Conservation (phyloP, 64 coral and sea anemone genomes). For the Platygyra sinensis region DNA sequence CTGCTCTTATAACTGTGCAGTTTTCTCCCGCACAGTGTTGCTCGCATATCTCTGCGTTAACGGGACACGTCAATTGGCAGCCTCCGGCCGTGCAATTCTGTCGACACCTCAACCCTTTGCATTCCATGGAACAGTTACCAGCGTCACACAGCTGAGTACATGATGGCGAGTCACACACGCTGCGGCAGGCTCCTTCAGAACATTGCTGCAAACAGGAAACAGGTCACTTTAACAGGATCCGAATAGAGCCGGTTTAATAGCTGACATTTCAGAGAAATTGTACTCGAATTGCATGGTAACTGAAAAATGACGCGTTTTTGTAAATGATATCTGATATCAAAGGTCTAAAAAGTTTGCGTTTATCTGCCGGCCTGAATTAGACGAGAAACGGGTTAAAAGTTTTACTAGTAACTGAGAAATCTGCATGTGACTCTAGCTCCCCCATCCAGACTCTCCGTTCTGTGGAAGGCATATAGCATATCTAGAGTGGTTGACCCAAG, state of each 20-base stretch:
- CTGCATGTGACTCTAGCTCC: too few relatives aligned
- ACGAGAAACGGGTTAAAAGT: too few relatives aligned
- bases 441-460: too few relatives aligned
- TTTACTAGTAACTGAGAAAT: too few relatives aligned
- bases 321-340: too few relatives aligned
- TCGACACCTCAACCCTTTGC: conserved; percentile 55
- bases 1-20: conserved; percentile 25
- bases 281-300: neutral
- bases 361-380: too few relatives aligned
- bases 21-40: conserved; percentile 41
- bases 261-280: neutral
- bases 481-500: too few relatives aligned
- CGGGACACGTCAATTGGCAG: conserved; percentile 54
- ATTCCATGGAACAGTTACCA: conserved; percentile 64
- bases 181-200: conserved; percentile 42
- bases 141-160: conserved; percentile 53
- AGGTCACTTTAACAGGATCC: neutral
- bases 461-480: too few relatives aligned
- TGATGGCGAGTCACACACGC: conserved; percentile 30
- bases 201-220: conserved; percentile 3
- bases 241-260: neutral
- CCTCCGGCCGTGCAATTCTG: conserved; percentile 62
- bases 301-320: too few relatives aligned
- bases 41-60: conserved; percentile 17
- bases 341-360: too few relatives aligned